phyloP scores from a whole-genome alignment of 53 echinoderm and acorn worm species.

The Actinopyga echinites region DNA sequence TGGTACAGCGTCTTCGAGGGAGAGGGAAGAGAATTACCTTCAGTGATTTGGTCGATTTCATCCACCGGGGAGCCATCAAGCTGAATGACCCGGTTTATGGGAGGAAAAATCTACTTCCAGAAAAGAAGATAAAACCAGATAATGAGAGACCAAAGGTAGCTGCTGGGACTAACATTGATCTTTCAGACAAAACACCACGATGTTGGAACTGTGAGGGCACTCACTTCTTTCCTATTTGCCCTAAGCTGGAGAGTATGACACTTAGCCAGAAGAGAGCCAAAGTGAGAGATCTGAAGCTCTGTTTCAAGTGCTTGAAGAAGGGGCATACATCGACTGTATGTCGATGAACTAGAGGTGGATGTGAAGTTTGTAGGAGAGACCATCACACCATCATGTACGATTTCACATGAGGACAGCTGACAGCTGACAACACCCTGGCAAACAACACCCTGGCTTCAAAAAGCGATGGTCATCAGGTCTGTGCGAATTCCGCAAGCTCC shows the following conservation, averaged over 20 bases:
- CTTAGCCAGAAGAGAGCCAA: conserved; percentile 13
- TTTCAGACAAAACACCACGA: not conserved
- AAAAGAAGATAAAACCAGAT: not conserved
- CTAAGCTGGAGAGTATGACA: not conserved
- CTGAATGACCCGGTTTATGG: conserved; percentile 61
- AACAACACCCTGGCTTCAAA: conserved; percentile 18
- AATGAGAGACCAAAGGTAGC: not conserved
- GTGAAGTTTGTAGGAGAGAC: conserved; percentile 38
- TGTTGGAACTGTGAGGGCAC: conserved; percentile 22
- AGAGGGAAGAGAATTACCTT: conserved; percentile 45
- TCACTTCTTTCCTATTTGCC: conserved; percentile 39
- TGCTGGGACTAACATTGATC: not conserved
- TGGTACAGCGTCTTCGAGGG: conserved; percentile 36
- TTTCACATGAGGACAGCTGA: not conserved
- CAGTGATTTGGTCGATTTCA: conserved; percentile 52
- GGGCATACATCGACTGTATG: conserved; percentile 48
- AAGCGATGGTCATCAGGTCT: not conserved
- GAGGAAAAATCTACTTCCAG: conserved; percentile 13
- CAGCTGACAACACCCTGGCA: too few relatives aligned
- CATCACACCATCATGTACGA: conserved; percentile 55
- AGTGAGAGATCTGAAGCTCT: conserved; percentile 31
- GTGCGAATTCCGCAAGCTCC: conserved; percentile 12
- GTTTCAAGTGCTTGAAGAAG: conserved; percentile 56
- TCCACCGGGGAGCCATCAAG: conserved; percentile 42
- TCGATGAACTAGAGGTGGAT: conserved; percentile 4